phyloP scores from a whole-genome alignment of 1,140 invertebrate genomes.

The Nixonia krombeini region DNA sequence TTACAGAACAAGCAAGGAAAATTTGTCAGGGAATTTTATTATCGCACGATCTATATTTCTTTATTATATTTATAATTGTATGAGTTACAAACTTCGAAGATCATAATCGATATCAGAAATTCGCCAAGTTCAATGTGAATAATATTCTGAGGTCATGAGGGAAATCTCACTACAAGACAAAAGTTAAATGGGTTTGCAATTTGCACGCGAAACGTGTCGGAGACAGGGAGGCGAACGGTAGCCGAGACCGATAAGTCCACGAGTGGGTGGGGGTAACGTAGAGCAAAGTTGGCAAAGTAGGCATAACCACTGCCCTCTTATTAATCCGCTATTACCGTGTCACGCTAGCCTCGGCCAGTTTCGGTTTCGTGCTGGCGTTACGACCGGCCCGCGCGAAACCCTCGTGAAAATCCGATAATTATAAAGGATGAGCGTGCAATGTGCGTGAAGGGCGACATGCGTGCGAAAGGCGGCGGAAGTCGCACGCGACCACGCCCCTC shows the following conservation, averaged over 20 bases:
- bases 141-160: too few relatives aligned
- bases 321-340: conserved; percentile 52
- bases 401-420: conserved; percentile 61
- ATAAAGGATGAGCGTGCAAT: conserved; percentile 37
- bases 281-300: conserved; percentile 9
- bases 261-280: conserved; percentile 3
- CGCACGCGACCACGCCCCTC: conserved; percentile 20
- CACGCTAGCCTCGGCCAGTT: conserved; percentile 27
- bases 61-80: too few relatives aligned
- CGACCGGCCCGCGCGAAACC: conserved; percentile 20
- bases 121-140: not conserved
- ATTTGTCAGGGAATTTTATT: too few relatives aligned
- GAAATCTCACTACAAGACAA: conserved; percentile 2
- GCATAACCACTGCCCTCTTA: conserved; percentile 18
- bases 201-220: conserved; percentile 5
- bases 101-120: not conserved
- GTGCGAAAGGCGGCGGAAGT: conserved; percentile 41
- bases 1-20: too few relatives aligned
- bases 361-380: conserved; percentile 40
- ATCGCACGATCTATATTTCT: too few relatives aligned
- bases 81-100: too few relatives aligned
- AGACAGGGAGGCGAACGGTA: too few relatives aligned
- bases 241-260: conserved; percentile 1
- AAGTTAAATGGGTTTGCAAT: conserved; percentile 7
- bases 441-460: conserved; percentile 38